A percentile compares a stretch with the other conserved stretches of the same genome.
Evolutionary conservation across 2,888 invertebrate species (phyloP).

Genomic region (Parochlus steinenii): DNA sequence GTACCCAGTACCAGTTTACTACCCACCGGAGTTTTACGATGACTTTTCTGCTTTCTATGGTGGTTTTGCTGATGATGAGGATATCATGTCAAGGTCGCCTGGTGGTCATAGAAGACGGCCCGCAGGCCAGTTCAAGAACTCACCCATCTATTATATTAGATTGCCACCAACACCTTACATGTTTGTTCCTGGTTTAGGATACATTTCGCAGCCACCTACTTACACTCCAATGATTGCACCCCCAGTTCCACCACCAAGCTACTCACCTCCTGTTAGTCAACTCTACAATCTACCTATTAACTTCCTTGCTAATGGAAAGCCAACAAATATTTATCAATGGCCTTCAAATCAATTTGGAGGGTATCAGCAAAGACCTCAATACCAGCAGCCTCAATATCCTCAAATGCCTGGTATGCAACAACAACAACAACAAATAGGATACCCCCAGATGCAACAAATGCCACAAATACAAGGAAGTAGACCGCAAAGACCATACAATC

Average conservation of each 20-base stretch:
- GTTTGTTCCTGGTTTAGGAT: slow-evolving; percentile 70
- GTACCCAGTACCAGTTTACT: slow-evolving; percentile 1
- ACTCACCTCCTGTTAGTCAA: slow-evolving; percentile 44
- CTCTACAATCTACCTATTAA: slow-evolving; percentile 64
- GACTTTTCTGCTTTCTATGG: slow-evolving; percentile 8
- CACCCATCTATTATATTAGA: slow-evolving; percentile 72
- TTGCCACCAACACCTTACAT: slow-evolving; percentile 73
- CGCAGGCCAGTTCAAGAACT: slow-evolving; percentile 39
- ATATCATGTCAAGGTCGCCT: slow-evolving; percentile 25
- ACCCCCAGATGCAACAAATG: too few relatives aligned
- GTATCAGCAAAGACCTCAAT: background rate
- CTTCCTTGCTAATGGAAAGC: slow-evolving; percentile 70
- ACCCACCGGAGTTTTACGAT: slow-evolving; percentile 10
- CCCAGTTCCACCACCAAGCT: slow-evolving; percentile 34
- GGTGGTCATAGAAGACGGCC: slow-evolving; percentile 18
- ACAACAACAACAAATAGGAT: too few relatives aligned
- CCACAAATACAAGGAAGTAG: too few relatives aligned
- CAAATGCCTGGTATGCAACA: too few relatives aligned
- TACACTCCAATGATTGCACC: slow-evolving; percentile 19
- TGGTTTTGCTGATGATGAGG: slow-evolving; percentile 18
- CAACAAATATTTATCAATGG: slow-evolving; percentile 61
- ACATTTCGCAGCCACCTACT: slow-evolving; percentile 59
- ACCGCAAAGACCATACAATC: slow-evolving; percentile 26
- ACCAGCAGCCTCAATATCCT: too few relatives aligned
- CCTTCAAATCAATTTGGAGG: slow-evolving; percentile 20